Conservation (phyloP, 2,113 vertebrate species). For the Agapornis roseicollis region DNA sequence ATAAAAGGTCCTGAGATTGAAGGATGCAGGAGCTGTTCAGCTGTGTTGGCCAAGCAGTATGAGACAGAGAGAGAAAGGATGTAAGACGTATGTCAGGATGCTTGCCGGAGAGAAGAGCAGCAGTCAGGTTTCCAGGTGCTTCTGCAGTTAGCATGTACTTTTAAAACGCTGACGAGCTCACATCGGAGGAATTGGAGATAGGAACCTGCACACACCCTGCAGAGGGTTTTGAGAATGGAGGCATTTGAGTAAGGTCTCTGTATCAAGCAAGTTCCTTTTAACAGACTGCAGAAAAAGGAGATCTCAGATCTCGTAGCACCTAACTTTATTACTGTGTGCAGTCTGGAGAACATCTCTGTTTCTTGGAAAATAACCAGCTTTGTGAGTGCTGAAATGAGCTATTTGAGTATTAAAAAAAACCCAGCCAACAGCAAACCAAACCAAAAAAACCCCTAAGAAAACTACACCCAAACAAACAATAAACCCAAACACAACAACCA, state of each 20-base stretch:
- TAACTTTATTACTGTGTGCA: neutral
- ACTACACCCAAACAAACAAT: neutral
- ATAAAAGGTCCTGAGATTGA: neutral
- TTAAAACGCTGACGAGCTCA: neutral
- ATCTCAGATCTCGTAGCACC: neutral
- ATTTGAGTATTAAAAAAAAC: neutral
- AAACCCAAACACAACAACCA: neutral
- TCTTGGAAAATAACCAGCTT: neutral
- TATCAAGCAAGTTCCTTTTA: neutral
- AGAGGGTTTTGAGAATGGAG: neutral
- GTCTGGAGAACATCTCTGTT: neutral
- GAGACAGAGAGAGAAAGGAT: neutral
- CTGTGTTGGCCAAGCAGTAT: neutral
- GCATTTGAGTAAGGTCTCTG: rapidly evolving
- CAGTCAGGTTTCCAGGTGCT: neutral
- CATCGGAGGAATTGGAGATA: neutral
- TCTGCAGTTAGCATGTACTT: neutral
- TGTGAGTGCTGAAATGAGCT: neutral
- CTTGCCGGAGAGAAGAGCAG: neutral
- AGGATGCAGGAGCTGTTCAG: neutral
- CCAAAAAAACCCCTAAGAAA: neutral
- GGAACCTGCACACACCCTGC: neutral
- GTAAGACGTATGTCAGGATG: neutral
- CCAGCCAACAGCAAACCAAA: neutral
- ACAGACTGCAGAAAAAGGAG: neutral